These are phyloP conservation scores for Epinotia brunnichana DNA, from an alignment of 2,888 invertebrate genomes.

Conservation along the genomic window DNA sequence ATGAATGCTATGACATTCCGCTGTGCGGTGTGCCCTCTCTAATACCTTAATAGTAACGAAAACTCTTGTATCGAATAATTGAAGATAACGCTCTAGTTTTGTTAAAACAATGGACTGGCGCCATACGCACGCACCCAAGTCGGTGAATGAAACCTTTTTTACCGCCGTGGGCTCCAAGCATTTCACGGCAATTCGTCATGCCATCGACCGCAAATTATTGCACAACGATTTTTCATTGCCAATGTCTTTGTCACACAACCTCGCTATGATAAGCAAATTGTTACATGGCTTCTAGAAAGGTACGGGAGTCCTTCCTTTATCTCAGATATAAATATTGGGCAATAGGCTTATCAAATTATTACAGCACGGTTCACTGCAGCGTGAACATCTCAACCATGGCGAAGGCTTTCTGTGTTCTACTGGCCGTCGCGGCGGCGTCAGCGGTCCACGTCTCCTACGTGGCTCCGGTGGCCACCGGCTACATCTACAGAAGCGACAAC, in stretches of 20 bases:
- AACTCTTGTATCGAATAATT: background rate
- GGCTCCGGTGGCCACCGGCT: slow-evolving; percentile 81
- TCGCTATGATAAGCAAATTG: slow-evolving; percentile 76
- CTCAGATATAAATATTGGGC: slow-evolving; percentile 81
- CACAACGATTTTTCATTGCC: slow-evolving; percentile 73
- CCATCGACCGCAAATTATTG: slow-evolving; percentile 62
- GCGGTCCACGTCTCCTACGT: slow-evolving; percentile 72
- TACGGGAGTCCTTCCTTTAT: slow-evolving; percentile 65
- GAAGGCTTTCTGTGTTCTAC: slow-evolving; percentile 61
- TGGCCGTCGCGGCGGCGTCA: slow-evolving; percentile 59
- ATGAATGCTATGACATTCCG: no score
- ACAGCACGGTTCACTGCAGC: slow-evolving; percentile 65
- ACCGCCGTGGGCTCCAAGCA: slow-evolving; percentile 57
- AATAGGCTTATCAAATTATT: slow-evolving; percentile 76
- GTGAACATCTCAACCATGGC: slow-evolving; percentile 66
- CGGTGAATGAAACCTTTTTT: slow-evolving; percentile 41
- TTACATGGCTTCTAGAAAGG: slow-evolving; percentile 79
- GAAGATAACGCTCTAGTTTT: background rate
- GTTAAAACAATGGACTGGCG: background rate
- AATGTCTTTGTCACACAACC: slow-evolving; percentile 78
- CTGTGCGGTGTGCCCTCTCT: no score
- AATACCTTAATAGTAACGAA: no score
- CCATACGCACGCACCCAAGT: slow-evolving; percentile 23
- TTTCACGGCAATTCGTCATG: slow-evolving; percentile 65
- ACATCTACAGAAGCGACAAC: slow-evolving; percentile 80